Base-by-base conservation (phyloP, 2,888 invertebrate species). In the Eupithecia dodoneata region DNA sequence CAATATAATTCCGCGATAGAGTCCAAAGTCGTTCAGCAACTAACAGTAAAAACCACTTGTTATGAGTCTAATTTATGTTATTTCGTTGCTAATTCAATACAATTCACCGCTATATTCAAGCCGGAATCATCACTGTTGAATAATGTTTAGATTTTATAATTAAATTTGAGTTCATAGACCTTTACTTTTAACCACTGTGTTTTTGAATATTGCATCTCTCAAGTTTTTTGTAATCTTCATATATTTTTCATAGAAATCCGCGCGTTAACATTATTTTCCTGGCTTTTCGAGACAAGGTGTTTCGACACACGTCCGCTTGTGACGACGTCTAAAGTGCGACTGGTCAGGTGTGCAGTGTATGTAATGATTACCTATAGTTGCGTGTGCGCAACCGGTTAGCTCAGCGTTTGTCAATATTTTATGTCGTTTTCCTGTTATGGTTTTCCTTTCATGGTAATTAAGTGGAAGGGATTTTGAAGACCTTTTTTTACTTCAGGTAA, bases 351-450 rank as follows among this genome's bases (percentile, higher is more conserved):
- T 55, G 42, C 30, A 55, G 65, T 52, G 55, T 7, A 47, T 47
- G 47, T 63, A 63, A 30, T 75, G 45, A 45, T 69, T 69, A 45
- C n/a, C 67, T 73, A 73, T 69, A 69, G 52, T 45, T 76, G 78
- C 74, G n/a, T 52, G 41, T 15, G 63, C 78, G 74, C 72, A 79
- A 74, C 78, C 67, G 74, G 78, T 76, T 74, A 73, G 45, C 42
- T 49, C 76, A 74, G 69, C 44, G 78, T 42, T 55, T 78, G 72
- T 79, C 78, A 79, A 79, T 67, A 66, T 79, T 78, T 72, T 74
- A 45, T 49, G 4, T 45, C 41, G 55, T 76, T 79, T 76, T 73
- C 74, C 74, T 70, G 30, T 75, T 70, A 45, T 2, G 69, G 52
- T 76, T 76, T 76, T 73, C 76, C 76, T 73, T 30, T 49, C 59